phyloP scores from a whole-genome alignment of 2,113 vertebrate species.

The Tetraodon nigroviridis region DNA sequence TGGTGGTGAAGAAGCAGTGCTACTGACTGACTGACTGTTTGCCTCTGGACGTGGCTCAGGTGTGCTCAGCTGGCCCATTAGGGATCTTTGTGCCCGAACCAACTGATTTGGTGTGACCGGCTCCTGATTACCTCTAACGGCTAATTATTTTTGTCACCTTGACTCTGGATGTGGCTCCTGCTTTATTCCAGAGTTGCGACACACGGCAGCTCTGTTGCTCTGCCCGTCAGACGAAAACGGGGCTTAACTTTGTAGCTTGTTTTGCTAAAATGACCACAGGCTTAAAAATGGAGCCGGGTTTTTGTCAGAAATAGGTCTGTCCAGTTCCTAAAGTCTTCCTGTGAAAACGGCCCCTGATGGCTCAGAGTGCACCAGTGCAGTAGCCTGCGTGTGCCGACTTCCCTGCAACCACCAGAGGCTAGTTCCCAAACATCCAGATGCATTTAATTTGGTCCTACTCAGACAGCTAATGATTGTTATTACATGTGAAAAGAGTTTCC shows the following conservation, averaged over 20 bases:
- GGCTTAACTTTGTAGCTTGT: conserved; percentile 36
- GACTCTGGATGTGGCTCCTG: conserved; percentile 38
- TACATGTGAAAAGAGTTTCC: conserved; percentile 49
- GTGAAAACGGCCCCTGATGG: conserved; percentile 14
- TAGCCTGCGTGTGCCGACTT: conserved; percentile 33
- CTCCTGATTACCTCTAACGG: conserved; percentile 34
- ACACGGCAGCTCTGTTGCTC: conserved; percentile 36
- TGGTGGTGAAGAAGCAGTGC: conserved; percentile 1
- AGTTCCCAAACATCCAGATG: conserved; percentile 48
- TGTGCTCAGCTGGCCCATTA: conserved; percentile 24
- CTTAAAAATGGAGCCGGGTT: too few species aligned
- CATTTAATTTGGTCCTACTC: conserved; percentile 43
- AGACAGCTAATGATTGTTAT: conserved; percentile 57
- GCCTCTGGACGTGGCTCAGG: conserved; percentile 26
- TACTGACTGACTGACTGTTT: conserved; percentile 2
- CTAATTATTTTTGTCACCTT: conserved; percentile 40
- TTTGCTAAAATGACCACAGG: conserved; percentile 14
- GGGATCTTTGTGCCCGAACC: conserved; percentile 24
- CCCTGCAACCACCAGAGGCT: conserved; percentile 25
- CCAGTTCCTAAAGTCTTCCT: conserved; percentile 15
- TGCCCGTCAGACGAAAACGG: conserved; percentile 5
- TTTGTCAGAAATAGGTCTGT: background rate
- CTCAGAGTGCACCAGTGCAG: conserved; percentile 29
- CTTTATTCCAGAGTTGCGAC: conserved; percentile 27
- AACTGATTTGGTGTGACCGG: conserved; percentile 29